Base-by-base conservation (phyloP, 1,140 invertebrate genomes). In the Conopomorpha cramerella region DNA sequence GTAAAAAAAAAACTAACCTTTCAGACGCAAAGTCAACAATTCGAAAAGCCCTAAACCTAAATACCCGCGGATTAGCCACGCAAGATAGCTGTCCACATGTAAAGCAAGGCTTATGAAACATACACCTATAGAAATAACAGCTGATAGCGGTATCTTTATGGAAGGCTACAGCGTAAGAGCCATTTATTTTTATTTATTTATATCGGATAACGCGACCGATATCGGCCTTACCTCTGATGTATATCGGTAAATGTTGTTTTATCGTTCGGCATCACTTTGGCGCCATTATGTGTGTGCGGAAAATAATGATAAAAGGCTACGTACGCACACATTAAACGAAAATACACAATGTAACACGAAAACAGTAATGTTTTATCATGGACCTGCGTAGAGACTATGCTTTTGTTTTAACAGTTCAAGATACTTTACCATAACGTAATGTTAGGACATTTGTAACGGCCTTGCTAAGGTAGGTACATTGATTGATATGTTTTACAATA, bases 141-240 rank as follows among this genome's bases (percentile, higher is more conserved):
- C 19, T 23, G 19, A 23, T 23, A 23, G 19, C 4, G 4, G 4
- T 6, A 23, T 23, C 19, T 23, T 23, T 23, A 23, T 23, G 19
- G 19, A 4, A 23, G 19, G 19, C 19, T 23, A 10, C 10, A 23
- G 10, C 19, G 19, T 23, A 23, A 23, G 19, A 6, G 19, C 19
- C 46, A 53, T 63, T 63, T 63, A 59, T 57, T 55, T 63, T 50
- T 62, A 60, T 63, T 60, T 63, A 57, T 60, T 51, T 48, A 41
- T 43, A 30, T 54, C 60, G 60, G 59, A 55, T 38, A 33, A 39
- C 38, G 25, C 43, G 19, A 25, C 39, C 42, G 53, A 56, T 56
- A 47, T 39, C 41, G 44, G 43, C 46, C 52, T 63, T 58, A 60
- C 55, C 55, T 52, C 43, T 48, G 59, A 63, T 63, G 44, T 51